Evolutionary conservation across 2,797 vertebrate species (phyloP).

Genomic region (Dallia pectoralis): DNA sequence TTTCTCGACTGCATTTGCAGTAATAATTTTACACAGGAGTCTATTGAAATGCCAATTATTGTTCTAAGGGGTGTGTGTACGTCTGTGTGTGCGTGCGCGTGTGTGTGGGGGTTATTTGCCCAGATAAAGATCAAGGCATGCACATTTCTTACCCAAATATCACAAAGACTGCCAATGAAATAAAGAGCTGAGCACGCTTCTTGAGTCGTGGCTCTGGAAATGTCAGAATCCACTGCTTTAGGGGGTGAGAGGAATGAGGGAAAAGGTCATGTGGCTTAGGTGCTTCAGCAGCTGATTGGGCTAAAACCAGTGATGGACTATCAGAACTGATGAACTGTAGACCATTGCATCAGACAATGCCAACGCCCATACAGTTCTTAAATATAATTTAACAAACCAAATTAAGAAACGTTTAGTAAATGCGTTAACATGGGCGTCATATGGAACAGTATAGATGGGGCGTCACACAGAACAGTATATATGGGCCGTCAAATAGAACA

Average conservation of each 20-base stretch:
- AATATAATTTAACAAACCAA: neutral
- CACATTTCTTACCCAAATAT: slow-evolving; percentile 50
- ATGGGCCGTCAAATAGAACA: neutral
- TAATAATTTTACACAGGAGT: neutral
- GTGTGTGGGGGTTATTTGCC: slow-evolving; percentile 34
- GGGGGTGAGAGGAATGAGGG: slow-evolving; percentile 33
- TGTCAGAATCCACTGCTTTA: slow-evolving; percentile 38
- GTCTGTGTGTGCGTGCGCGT: neutral
- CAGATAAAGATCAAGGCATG: slow-evolving; percentile 32
- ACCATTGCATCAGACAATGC: neutral
- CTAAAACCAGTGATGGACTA: neutral
- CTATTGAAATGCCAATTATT: neutral
- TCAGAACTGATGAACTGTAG: neutral
- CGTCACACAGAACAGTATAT: neutral
- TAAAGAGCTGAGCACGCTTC: slow-evolving; percentile 27
- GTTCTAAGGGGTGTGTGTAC: neutral
- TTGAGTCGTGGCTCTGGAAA: slow-evolving; percentile 33
- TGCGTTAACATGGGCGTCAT: too few species aligned
- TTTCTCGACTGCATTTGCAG: neutral
- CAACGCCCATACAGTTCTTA: neutral
- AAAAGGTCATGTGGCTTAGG: slow-evolving; percentile 47
- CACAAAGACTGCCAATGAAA: slow-evolving; percentile 38
- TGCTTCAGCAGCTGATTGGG: slow-evolving; percentile 43
- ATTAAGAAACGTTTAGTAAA: neutral
- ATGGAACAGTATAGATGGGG: neutral